These are phyloP conservation scores for Petroica traversi DNA, from an alignment of 2,113 vertebrate species.

Conservation along the genomic window DNA sequence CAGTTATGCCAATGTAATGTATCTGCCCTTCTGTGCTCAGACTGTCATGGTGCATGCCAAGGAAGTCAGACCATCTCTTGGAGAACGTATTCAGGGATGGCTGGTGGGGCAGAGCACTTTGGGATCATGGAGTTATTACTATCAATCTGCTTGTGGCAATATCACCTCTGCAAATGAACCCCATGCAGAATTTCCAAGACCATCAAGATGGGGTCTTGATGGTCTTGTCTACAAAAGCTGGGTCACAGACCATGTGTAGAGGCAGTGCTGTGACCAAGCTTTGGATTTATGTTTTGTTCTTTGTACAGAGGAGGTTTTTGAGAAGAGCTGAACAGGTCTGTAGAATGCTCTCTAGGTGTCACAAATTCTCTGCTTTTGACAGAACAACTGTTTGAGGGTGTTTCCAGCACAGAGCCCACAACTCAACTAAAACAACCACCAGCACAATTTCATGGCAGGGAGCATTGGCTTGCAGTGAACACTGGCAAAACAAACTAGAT, in stretches of 20 bases:
- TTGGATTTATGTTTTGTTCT: not conserved
- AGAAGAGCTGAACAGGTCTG: not conserved
- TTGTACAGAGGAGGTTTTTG: not conserved
- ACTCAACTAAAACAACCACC: not conserved
- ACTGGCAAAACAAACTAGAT: not conserved
- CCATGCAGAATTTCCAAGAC: not conserved
- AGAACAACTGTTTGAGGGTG: not conserved
- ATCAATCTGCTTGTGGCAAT: not conserved
- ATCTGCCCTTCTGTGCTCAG: not conserved
- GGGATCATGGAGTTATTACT: not conserved
- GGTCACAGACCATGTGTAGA: not conserved
- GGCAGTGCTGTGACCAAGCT: not conserved
- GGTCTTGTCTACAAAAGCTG: not conserved
- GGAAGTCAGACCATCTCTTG: not conserved
- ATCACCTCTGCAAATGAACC: not conserved
- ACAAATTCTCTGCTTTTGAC: not conserved
- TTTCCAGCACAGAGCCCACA: not conserved
- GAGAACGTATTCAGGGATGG: not conserved
- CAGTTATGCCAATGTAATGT: not conserved
- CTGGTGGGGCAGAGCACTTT: not conserved
- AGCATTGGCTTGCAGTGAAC: not conserved
- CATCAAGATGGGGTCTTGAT: not conserved
- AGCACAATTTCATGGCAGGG: not conserved
- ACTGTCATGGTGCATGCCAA: not conserved
- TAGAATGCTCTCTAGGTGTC: not conserved